Conservation (phyloP, 2,888 invertebrate species). For the Ptilodon capucinus region DNA sequence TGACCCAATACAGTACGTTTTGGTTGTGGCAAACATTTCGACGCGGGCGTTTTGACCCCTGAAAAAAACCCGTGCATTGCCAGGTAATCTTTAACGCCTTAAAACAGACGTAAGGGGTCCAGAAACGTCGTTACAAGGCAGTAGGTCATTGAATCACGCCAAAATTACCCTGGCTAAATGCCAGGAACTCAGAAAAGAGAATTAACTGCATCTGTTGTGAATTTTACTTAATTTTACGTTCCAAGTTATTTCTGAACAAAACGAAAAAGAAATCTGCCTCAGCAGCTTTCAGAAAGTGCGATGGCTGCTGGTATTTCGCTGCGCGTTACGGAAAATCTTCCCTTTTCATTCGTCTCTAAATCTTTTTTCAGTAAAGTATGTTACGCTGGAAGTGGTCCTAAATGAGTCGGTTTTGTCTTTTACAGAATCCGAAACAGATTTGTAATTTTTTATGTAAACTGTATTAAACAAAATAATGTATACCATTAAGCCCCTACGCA, state of each 20-base stretch:
- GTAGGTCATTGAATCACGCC: neutral
- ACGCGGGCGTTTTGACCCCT: no score
- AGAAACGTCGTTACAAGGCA: neutral
- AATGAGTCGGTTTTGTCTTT: no score
- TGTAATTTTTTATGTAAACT: no score
- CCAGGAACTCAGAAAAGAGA: neutral
- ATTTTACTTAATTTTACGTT: neutral
- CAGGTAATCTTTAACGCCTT: neutral
- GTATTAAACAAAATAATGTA: no score
- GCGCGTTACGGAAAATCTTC: constrained; percentile 26
- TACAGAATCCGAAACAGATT: no score
- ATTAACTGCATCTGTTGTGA: neutral
- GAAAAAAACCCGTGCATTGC: no score
- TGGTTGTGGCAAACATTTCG: no score
- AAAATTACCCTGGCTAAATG: neutral
- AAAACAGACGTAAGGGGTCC: neutral
- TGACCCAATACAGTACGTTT: no score
- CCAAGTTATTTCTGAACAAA: constrained; percentile 3
- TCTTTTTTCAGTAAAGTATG: constrained; percentile 23
- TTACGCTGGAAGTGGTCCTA: neutral
- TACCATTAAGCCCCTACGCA: no score
- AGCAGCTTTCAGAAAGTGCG: constrained; percentile 19
- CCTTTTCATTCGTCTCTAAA: constrained; percentile 25
- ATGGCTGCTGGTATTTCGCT: constrained; percentile 24
- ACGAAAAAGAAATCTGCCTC: neutral